Evolutionary conservation across 1,140 invertebrate genomes (phyloP).

Genomic region (Zaprionus lachaisei): DNA sequence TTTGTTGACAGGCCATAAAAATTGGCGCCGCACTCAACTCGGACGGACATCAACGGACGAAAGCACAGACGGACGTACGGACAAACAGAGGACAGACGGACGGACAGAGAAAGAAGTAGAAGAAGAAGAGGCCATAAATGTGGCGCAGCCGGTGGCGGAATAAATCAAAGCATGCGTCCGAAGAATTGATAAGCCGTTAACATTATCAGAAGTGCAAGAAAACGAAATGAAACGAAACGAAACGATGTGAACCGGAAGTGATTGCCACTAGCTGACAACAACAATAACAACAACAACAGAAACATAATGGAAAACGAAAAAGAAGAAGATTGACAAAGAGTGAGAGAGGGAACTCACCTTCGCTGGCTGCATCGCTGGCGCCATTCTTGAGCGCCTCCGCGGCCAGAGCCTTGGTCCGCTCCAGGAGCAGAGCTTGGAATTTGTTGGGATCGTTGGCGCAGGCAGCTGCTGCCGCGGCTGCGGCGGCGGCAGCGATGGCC

Average conservation of each 20-base stretch:
- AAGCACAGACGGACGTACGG: background rate
- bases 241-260: constrained; percentile 3
- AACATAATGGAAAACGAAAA: background rate
- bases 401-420: constrained; percentile 90
- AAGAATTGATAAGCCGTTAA: background rate
- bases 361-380: constrained; percentile 53
- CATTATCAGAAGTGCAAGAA: background rate
- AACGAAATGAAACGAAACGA: constrained; percentile 4
- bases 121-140: background rate
- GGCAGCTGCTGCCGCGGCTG: constrained; percentile 78
- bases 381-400: constrained; percentile 84
- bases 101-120: background rate
- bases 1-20: constrained; percentile 62
- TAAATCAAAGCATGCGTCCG: constrained; percentile 32
- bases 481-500: constrained; percentile 75
- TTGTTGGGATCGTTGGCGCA: constrained; percentile 87
- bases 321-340: background rate
- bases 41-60: background rate
- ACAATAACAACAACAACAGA: background rate
- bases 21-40: constrained; percentile 55
- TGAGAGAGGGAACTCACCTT: constrained; percentile 72
- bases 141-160: background rate
- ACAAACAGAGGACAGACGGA: background rate
- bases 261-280: background rate
- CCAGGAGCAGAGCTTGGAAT: constrained; percentile 91